Evolutionary conservation across 2,113 vertebrate species (phyloP).

Genomic region (Mesoclemmys tuberculata): DNA sequence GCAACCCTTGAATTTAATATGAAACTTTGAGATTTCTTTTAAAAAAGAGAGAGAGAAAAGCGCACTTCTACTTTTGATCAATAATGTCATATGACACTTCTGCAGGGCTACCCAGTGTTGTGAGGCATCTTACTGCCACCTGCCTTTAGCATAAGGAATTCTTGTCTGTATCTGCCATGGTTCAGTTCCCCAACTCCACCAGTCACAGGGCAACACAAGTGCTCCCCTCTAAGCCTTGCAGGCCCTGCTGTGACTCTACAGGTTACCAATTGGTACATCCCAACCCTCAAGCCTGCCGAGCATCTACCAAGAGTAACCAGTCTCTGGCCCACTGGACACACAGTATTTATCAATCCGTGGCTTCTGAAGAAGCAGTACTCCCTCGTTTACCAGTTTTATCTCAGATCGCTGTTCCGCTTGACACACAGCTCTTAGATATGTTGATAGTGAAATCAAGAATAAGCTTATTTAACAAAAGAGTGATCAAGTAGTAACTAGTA

Average conservation of each 20-base stretch:
- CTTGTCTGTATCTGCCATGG: no score
- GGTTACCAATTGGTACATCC: neutral
- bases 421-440: neutral
- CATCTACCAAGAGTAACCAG: neutral
- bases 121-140: neutral
- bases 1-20: neutral
- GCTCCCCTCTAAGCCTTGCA: no score
- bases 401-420: neutral
- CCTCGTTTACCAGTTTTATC: neutral
- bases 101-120: no score
- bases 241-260: no score
- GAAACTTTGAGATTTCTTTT: neutral
- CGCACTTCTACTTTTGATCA: neutral
- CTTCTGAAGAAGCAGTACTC: neutral
- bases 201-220: no score
- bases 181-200: no score
- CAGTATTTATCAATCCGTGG: neutral
- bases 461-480: no score
- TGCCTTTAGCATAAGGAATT: no score
- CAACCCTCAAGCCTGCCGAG: neutral
- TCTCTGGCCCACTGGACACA: neutral
- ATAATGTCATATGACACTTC: neutral
- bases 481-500: no score
- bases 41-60: neutral
- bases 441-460: no score